These are phyloP conservation scores for Agrochola lota DNA, from an alignment of 2,888 invertebrate genomes.

Conservation along the genomic window DNA sequence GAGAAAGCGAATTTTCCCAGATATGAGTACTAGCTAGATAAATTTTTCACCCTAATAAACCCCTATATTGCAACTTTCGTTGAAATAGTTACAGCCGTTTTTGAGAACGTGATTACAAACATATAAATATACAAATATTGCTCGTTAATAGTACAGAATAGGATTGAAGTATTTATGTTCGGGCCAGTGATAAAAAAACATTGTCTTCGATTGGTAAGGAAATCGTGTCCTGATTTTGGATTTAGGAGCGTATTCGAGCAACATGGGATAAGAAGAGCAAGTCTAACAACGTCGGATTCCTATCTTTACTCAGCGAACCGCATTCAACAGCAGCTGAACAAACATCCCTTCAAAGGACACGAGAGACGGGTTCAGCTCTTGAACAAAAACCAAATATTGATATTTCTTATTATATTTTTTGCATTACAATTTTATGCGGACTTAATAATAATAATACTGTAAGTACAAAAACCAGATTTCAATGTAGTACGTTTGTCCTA, in stretches of 20 bases:
- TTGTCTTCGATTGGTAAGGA: neutral
- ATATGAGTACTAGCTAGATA: too few relatives aligned
- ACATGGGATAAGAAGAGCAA: neutral
- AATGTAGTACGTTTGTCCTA: slow-evolving; percentile 2
- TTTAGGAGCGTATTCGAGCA: neutral
- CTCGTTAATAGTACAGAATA: too few relatives aligned
- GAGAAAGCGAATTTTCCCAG: too few relatives aligned
- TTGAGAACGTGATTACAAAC: too few relatives aligned
- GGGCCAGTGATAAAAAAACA: neutral
- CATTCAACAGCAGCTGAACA: neutral
- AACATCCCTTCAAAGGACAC: neutral
- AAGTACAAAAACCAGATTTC: neutral
- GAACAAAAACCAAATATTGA: too few relatives aligned
- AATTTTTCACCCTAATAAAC: too few relatives aligned
- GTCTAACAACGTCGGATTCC: neutral
- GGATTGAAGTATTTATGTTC: neutral
- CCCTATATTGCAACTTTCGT: too few relatives aligned
- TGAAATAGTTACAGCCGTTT: too few relatives aligned
- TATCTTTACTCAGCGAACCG: neutral
- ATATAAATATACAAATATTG: too few relatives aligned
- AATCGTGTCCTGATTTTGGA: neutral
- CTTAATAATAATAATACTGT: neutral
- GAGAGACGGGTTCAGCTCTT: too few relatives aligned
- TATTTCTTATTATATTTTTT: neutral
- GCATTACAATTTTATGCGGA: neutral